These are phyloP conservation scores for Caenorhabditis becei DNA, from an alignment of 2,888 invertebrate genomes.

Conservation along the genomic window DNA sequence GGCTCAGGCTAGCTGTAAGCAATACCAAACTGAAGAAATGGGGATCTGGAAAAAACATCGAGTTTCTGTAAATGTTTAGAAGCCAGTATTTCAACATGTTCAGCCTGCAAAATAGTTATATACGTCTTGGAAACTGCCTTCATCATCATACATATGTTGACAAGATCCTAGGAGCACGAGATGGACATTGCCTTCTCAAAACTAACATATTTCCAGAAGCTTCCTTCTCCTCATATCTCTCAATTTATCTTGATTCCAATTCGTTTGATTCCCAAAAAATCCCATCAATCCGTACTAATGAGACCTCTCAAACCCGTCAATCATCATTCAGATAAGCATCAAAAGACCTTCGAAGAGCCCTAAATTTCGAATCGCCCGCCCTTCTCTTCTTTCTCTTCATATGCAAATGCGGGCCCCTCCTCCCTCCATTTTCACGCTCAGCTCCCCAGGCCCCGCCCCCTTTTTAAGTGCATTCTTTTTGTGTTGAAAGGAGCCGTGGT, in stretches of 20 bases:
- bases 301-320: slow-evolving; percentile 6
- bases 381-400: slow-evolving; percentile 2
- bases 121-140: too few species aligned
- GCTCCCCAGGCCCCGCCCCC: slow-evolving; percentile 29
- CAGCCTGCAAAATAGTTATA: too few species aligned
- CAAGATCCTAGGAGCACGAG: too few species aligned
- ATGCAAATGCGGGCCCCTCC: slow-evolving; percentile 17
- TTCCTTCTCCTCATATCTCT: too few species aligned
- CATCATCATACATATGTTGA: too few species aligned
- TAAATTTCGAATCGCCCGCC: slow-evolving; percentile 17
- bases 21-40: too few species aligned
- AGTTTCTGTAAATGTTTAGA: too few species aligned
- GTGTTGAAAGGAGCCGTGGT: background rate
- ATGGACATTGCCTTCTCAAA: too few species aligned
- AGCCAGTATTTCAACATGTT: too few species aligned
- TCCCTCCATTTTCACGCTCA: background rate
- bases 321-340: slow-evolving; percentile 39
- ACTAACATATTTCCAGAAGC: too few species aligned
- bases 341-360: slow-evolving; percentile 9
- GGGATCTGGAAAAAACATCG: too few species aligned
- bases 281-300: slow-evolving; percentile 4
- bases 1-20: background rate
- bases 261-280: background rate
- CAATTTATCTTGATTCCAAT: too few species aligned
- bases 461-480: slow-evolving; percentile 48